phyloP scores from a whole-genome alignment of 1,140 invertebrate species.

The Caenorhabditis elegans region DNA sequence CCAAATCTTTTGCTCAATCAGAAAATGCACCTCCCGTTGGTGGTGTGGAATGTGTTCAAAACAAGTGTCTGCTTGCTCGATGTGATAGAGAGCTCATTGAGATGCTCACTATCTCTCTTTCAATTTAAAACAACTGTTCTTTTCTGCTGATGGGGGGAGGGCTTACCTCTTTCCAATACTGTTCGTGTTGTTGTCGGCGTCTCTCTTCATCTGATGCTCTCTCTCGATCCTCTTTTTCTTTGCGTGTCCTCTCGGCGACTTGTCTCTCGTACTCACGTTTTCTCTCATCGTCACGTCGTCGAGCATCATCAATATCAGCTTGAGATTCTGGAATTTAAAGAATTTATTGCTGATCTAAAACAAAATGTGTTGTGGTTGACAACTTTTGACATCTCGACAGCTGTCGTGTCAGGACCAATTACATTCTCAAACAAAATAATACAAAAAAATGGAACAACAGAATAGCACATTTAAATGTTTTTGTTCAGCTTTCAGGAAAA shows the following conservation, averaged over 20 bases:
- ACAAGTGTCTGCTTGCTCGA: constrained; percentile 18
- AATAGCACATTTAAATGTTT: no score
- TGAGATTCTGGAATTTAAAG: constrained; percentile 1
- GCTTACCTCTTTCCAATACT: constrained; percentile 28
- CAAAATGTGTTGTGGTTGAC: neutral
- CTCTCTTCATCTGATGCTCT: neutral
- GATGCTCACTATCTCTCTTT: neutral
- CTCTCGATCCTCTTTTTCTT: constrained; percentile 13
- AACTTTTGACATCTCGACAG: no score
- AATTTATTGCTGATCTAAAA: neutral
- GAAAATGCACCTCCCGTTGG: constrained; percentile 15
- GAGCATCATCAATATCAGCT: neutral
- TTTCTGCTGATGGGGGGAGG: no score
- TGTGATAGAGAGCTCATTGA: no score
- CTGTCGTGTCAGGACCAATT: no score
- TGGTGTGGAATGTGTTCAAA: constrained; percentile 17
- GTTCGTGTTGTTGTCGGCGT: constrained; percentile 9
- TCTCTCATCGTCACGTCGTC: constrained; percentile 12
- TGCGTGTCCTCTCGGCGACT: neutral
- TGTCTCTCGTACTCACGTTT: constrained; percentile 25
- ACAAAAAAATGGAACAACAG: no score
- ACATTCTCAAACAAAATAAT: no score
- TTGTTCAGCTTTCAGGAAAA: no score
- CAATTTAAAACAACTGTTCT: neutral
- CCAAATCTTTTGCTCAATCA: neutral